Evolutionary conservation across 2,113 vertebrate species (phyloP).

Genomic region (Phaetusa simplex): DNA sequence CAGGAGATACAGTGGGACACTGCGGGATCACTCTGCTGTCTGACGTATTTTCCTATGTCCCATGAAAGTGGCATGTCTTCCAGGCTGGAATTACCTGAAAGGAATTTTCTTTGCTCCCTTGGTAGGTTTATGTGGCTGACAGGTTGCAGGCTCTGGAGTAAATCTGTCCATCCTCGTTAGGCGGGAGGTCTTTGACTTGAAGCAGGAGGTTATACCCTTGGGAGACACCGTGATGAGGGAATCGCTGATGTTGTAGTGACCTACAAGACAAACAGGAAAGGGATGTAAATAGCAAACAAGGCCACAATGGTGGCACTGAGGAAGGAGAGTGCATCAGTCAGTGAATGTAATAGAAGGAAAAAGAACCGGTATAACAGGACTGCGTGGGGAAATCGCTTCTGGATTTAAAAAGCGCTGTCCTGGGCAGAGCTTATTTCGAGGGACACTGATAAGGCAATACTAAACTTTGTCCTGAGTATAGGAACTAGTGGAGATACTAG

Average conservation of each 20-base stretch:
- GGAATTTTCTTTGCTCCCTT: slow-evolving; percentile 40
- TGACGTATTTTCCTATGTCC: accelerated
- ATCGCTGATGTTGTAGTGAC: slow-evolving; percentile 73
- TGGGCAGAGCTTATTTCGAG: slow-evolving; percentile 9
- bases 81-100: slow-evolving; percentile 66
- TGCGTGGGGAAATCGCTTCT: background rate
- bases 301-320: background rate
- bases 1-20: background rate
- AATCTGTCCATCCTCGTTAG: background rate
- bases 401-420: background rate
- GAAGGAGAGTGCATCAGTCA: background rate
- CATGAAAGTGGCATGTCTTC: background rate
- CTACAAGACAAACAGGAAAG: slow-evolving; percentile 56
- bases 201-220: slow-evolving; percentile 69
- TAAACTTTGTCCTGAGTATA: background rate
- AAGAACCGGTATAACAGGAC: background rate
- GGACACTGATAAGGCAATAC: background rate
- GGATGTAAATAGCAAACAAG: background rate
- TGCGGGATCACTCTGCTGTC: background rate
- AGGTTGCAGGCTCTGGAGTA: slow-evolving; percentile 74
- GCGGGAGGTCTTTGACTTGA: slow-evolving; percentile 71
- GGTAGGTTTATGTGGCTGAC: slow-evolving; percentile 58
- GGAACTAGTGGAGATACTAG: background rate
- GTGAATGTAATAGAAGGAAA: background rate
- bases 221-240: slow-evolving; percentile 63